These are phyloP conservation scores for Cataglyphis cursor DNA, from an alignment of 2,888 invertebrate genomes.

Conservation along the genomic window DNA sequence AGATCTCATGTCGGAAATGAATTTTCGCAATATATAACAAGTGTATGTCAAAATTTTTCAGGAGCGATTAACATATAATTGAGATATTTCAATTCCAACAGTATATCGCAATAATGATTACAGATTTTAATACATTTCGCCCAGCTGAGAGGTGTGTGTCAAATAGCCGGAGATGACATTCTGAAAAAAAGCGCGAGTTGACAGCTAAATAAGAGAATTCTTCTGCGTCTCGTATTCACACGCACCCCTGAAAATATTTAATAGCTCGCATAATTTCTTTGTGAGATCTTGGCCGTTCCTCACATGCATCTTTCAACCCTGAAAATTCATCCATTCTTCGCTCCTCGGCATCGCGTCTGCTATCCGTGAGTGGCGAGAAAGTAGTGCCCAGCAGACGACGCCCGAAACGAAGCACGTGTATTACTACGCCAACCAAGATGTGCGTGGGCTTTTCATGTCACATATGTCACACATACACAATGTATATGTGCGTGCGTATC, in stretches of 20 bases:
- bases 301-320: neutral
- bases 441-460: conserved; percentile 50
- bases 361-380: conserved; percentile 64
- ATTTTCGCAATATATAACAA: neutral
- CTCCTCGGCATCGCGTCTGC: conserved; percentile 39
- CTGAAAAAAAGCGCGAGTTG: neutral
- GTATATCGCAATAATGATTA: neutral
- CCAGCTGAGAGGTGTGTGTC: neutral
- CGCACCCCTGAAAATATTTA: neutral
- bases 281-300: neutral
- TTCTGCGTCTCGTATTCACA: neutral
- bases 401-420: conserved; percentile 70
- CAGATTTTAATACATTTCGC: neutral
- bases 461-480: neutral
- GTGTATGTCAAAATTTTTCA: neutral
- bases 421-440: conserved; percentile 72
- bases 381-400: conserved; percentile 78
- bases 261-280: neutral
- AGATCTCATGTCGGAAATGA: neutral
- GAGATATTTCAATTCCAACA: neutral
- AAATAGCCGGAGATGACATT: neutral
- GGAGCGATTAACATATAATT: neutral
- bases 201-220: neutral
- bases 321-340: conserved; percentile 58
- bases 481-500: conserved; percentile 50